Conservation (phyloP, 2,113 vertebrate species). For the Bufo bufo region DNA sequence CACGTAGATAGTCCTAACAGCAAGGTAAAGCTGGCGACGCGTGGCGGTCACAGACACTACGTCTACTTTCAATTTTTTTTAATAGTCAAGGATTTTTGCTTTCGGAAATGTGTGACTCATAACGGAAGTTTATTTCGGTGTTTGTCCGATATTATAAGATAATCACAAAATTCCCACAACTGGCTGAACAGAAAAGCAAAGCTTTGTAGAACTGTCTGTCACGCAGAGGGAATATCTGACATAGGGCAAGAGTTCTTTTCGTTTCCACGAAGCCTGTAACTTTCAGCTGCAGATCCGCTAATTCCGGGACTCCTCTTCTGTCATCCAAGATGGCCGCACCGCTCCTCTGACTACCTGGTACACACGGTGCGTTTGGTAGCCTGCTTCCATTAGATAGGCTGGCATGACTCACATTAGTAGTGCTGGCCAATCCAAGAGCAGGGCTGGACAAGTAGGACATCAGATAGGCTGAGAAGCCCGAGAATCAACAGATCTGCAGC, state of each 20-base stretch:
- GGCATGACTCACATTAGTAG: too few relatives aligned
- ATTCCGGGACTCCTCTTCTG: too few relatives aligned
- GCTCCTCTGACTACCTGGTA: too few relatives aligned
- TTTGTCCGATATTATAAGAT: constrained; percentile 2
- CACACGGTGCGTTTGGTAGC: too few relatives aligned
- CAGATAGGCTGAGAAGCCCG: too few relatives aligned
- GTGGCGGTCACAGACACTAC: neutral
- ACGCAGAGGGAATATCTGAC: neutral
- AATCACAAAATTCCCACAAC: neutral
- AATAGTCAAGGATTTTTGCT: constrained; percentile 7
- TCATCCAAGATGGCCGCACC: too few relatives aligned
- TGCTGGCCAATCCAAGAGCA: too few relatives aligned
- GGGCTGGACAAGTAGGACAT: too few relatives aligned
- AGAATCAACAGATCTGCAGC: too few relatives aligned
- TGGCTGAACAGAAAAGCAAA: neutral
- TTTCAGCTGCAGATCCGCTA: too few relatives aligned
- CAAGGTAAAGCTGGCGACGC: neutral
- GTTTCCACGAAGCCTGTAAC: too few relatives aligned
- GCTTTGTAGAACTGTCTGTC: neutral
- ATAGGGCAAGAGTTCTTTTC: neutral
- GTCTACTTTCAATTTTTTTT: neutral
- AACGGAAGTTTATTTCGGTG: neutral
- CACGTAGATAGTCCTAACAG: neutral
- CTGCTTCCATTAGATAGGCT: too few relatives aligned
- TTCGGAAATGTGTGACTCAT: constrained; percentile 22